Conservation (phyloP, 2,797 vertebrate species). For the Pangasius macronema region DNA sequence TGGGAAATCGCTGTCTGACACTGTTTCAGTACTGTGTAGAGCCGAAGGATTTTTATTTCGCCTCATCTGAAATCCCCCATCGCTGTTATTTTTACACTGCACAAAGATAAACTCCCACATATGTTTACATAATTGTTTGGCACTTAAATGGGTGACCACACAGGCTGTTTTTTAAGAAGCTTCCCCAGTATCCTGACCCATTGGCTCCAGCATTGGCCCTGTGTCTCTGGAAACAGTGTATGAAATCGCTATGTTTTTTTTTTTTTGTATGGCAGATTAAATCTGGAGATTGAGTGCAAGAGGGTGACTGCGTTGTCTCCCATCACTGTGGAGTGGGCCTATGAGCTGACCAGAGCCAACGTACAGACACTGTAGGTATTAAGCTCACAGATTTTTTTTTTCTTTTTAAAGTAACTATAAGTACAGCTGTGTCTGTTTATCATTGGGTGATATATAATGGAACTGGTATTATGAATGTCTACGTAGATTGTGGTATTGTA, state of each 20-base stretch:
- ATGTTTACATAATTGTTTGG: slow-evolving; percentile 13
- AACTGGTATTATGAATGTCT: background rate
- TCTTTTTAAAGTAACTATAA: background rate
- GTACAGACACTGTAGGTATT: slow-evolving; percentile 90
- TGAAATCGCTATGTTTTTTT: background rate
- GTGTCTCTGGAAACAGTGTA: background rate
- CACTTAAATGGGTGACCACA: slow-evolving; percentile 3
- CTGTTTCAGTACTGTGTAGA: background rate
- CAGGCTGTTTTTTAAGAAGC: background rate
- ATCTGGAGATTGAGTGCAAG: slow-evolving; percentile 90
- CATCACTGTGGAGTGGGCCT: slow-evolving; percentile 90
- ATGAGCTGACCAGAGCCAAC: slow-evolving; percentile 91
- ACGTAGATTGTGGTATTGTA: background rate
- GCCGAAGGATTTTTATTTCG: background rate
- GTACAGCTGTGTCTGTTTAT: background rate
- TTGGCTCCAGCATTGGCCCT: background rate
- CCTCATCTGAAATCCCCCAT: background rate
- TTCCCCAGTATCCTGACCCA: background rate
- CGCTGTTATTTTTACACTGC: slow-evolving; percentile 7
- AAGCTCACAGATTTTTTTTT: background rate
- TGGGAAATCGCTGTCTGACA: background rate
- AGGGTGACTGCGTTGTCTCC: slow-evolving; percentile 83
- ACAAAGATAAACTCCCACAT: background rate
- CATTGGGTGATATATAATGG: background rate
- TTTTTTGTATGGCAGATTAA: slow-evolving; percentile 74